Evolutionary conservation across 2,113 vertebrate genomes (phyloP), one percentile per base, ranked within the genome.

Genomic region (Sialia sialis): DNA sequence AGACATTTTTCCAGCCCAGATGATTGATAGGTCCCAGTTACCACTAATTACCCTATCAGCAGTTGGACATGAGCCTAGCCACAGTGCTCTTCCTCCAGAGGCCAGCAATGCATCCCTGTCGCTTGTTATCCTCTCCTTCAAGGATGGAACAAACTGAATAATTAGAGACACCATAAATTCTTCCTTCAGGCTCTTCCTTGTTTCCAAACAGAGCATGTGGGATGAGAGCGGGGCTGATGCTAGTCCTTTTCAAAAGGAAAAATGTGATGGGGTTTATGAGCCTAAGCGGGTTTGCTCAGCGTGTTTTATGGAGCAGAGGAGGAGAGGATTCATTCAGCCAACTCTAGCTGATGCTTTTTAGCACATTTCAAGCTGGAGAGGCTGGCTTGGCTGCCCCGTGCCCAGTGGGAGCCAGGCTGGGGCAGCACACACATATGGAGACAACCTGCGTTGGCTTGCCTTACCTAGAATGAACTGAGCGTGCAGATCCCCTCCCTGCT

Each of bases 21-120:
- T 94, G 91, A 96, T 87, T 95, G 93, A 87, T 96, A 93, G 88
- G 92, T 96, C 95, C 90, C 89, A 87, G 85, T 94, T 95, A 95
- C 95, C 95, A 95, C 95, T 96, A 96, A 95, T 92, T 89, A 87
- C 63, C 90, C 92, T 93, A 94, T 96, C 95, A 91, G 87, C 89
- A 95, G 81, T 62, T 96, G 96, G 94, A 96, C 94, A 92, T 49
- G 70, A 96, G 95, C 89, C 91, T 87, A 89, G 74, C 94, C 93
- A 81, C 74, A 95, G 77, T 13, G 11, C 75, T 89, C 83, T 76
- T 93, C 95, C 93, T 96, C 92, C 85, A 95, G 95, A 94, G 87
- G 67, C 84, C 67, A 0, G 74, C 84, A 90, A 81, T 49, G 67
- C 76, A 72, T 85, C 89, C 84, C 69, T 58, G 58, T 86, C 34